Conservation (phyloP, 2,113 vertebrate species). For the Orcinus orca region DNA sequence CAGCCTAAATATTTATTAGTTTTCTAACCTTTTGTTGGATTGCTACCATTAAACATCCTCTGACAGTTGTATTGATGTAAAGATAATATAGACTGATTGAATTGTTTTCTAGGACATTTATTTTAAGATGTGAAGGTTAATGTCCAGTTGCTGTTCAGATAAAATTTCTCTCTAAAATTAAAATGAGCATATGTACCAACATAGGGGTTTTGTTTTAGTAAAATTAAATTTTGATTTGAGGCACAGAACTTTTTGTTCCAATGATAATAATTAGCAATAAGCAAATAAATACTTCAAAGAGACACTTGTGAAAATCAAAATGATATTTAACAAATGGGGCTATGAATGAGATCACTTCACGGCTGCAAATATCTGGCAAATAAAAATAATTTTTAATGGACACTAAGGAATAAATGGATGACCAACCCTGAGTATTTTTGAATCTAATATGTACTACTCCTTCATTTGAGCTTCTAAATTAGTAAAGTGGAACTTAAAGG, state of each 20-base stretch:
- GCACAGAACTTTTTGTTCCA: not conserved
- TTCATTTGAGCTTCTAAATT: not conserved
- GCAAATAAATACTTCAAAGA: conserved; percentile 27
- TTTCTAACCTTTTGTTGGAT: conserved; percentile 38
- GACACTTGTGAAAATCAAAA: not conserved
- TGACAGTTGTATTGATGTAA: not conserved
- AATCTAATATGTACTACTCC: not conserved
- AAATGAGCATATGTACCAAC: not conserved
- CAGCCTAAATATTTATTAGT: conserved; percentile 32
- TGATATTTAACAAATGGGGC: not conserved
- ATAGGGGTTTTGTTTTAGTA: not conserved
- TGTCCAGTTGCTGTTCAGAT: conserved; percentile 38
- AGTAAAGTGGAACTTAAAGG: not conserved
- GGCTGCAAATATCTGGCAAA: not conserved
- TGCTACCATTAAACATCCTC: not conserved
- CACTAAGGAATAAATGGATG: not conserved
- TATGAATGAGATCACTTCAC: not conserved
- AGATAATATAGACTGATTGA: conserved; percentile 29
- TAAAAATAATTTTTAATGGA: not conserved
- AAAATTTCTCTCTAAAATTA: conserved; percentile 52
- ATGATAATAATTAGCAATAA: not conserved
- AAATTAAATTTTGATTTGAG: not conserved
- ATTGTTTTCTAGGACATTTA: conserved; percentile 50
- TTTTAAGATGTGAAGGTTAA: conserved; percentile 62
- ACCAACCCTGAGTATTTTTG: not conserved